Evolutionary conservation across 2,888 invertebrate genomes (phyloP).

Genomic region (Bhutanitis thaidina): DNA sequence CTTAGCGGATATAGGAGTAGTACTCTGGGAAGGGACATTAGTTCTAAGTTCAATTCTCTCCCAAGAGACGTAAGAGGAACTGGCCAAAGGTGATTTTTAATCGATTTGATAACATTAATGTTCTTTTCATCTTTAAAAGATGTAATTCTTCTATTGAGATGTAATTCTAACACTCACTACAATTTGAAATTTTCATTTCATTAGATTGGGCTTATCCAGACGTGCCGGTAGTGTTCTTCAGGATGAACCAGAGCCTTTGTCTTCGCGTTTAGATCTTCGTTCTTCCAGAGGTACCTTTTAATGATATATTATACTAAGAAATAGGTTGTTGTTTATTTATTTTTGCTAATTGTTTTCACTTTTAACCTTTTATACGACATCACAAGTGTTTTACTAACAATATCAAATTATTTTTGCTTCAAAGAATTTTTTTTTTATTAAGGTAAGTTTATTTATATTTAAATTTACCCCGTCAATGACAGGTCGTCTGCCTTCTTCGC

Average conservation of each 20-base stretch:
- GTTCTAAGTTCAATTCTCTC: conserved; percentile 86
- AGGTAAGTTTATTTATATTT: conserved; percentile 18
- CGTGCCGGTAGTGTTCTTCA: conserved; percentile 69
- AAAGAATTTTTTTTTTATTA: too few relatives aligned
- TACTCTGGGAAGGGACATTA: conserved; percentile 79
- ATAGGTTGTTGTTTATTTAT: too few relatives aligned
- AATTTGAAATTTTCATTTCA: neutral
- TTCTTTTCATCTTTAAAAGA: too few relatives aligned
- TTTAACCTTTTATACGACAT: too few relatives aligned
- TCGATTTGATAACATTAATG: too few relatives aligned
- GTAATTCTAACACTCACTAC: neutral
- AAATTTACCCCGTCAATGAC: conserved; percentile 23
- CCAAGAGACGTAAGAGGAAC: conserved; percentile 84
- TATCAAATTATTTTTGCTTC: too few relatives aligned
- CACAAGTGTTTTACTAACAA: too few relatives aligned
- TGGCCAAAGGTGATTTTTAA: conserved; percentile 69
- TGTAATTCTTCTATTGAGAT: neutral
- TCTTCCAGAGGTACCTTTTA: conserved; percentile 66
- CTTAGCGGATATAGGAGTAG: conserved; percentile 72
- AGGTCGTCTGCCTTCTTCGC: conserved; percentile 71
- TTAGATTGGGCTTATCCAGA: conserved; percentile 62
- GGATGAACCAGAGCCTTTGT: conserved; percentile 71
- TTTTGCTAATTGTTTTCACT: too few relatives aligned
- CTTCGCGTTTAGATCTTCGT: conserved; percentile 71
- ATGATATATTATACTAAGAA: too few relatives aligned